phyloP scores from a whole-genome alignment of 2,113 vertebrate genomes.

The Saguinus midas region DNA sequence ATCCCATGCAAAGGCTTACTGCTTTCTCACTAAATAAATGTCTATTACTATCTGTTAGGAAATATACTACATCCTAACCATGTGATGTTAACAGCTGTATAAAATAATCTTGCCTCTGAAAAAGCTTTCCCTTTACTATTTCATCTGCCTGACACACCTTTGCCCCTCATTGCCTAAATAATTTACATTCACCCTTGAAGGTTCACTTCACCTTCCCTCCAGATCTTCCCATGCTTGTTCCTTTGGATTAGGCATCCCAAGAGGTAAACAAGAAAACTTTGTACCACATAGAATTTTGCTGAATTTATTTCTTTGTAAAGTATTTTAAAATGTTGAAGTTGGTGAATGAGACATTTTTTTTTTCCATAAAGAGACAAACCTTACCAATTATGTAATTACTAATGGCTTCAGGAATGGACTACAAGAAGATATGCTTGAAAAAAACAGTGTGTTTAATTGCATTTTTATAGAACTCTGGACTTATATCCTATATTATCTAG shows the following conservation, averaged over 20 bases:
- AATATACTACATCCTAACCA: neutral
- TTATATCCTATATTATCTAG: neutral
- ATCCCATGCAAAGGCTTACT: neutral
- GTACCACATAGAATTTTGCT: neutral
- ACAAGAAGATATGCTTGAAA: neutral
- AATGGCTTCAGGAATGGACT: neutral
- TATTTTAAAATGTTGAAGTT: slow-evolving; percentile 29
- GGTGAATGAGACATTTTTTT: neutral
- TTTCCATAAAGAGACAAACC: neutral
- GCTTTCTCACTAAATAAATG: neutral
- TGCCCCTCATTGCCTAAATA: neutral
- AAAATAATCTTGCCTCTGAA: neutral
- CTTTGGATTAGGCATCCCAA: neutral
- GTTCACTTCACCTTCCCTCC: neutral
- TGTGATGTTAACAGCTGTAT: neutral
- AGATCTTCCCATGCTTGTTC: neutral
- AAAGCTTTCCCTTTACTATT: neutral
- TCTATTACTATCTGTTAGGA: neutral
- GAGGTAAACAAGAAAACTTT: neutral
- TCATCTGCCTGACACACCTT: neutral
- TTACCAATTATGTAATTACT: neutral
- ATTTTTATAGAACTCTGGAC: neutral
- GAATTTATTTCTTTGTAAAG: neutral
- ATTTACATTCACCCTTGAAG: neutral
- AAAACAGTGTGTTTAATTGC: neutral